A percentile compares a stretch with the other conserved stretches of the same genome.
Conservation (phyloP, 2,888 invertebrate species). For the Apotomis betuletana region DNA sequence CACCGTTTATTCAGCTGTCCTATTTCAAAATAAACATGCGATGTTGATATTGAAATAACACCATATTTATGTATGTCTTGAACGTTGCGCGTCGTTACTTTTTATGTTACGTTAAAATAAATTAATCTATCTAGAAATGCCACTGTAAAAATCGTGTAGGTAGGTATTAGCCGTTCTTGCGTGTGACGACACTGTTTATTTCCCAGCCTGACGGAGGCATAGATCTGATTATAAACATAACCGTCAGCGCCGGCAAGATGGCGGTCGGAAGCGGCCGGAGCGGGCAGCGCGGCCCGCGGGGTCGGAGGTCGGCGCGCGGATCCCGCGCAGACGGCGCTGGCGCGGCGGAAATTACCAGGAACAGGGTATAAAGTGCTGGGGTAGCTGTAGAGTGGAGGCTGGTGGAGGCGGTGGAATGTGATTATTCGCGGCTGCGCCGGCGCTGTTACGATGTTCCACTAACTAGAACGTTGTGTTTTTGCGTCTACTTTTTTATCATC, state of each 20-base stretch:
- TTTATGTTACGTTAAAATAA: no score
- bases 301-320: constrained; percentile 1
- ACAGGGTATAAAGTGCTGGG: constrained; percentile 10
- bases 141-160: no score
- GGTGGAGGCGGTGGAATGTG: neutral
- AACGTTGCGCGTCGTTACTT: no score
- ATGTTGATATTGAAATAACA: constrained; percentile 17
- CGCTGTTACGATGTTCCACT: no score
- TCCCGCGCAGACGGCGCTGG: constrained; percentile 28
- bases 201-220: constrained; percentile 12
- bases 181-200: neutral
- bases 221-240: constrained; percentile 5
- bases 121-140: no score
- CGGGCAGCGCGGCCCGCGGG: no score
- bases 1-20: constrained; percentile 61
- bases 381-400: neutral
- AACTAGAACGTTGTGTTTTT: no score
- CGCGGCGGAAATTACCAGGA: constrained; percentile 5
- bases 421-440: constrained; percentile 1
- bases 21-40: constrained; percentile 35
- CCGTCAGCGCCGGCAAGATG: constrained; percentile 31
- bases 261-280: constrained; percentile 33
- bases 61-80: neutral
- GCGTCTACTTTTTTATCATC: no score
- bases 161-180: no score